Percentiles rank a stretch among this genome's conserved stretches.
phyloP scores from a whole-genome alignment of 1,140 invertebrate species.

The Nephila pilipes region DNA sequence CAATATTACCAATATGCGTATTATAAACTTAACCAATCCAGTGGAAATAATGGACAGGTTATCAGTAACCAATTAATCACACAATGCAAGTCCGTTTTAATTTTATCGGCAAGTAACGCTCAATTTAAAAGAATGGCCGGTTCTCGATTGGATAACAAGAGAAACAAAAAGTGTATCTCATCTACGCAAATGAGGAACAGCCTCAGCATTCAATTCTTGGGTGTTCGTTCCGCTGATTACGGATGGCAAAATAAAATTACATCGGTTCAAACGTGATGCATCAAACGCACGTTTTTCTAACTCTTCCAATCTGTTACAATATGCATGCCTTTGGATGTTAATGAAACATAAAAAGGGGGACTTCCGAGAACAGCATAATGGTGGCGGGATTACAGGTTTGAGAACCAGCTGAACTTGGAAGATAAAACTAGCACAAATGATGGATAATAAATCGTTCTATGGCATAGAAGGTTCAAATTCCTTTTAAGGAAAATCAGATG shows the following conservation, averaged over 20 bases:
- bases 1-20: not conserved
- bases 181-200: not conserved
- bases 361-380: not conserved
- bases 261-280: not conserved
- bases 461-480: not conserved
- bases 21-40: not conserved
- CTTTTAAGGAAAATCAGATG: not conserved
- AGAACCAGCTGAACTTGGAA: not conserved
- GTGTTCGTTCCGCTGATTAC: slow-evolving; percentile 26
- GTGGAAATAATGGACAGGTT: not conserved
- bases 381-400: slow-evolving; percentile 32
- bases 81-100: not conserved
- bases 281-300: not conserved
- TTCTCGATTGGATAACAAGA: not conserved
- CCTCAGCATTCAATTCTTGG: not conserved
- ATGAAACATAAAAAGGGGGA: slow-evolving; percentile 19
- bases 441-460: not conserved
- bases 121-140: not conserved
- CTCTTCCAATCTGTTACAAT: not conserved
- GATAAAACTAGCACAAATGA: not conserved
- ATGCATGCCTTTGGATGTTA: slow-evolving; percentile 21
- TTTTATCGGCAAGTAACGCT: not conserved
- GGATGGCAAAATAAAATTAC: not conserved
- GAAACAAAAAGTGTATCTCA: not conserved
- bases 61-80: not conserved